Evolutionary conservation across 2,797 vertebrate species (phyloP), one percentile per base, ranked within the genome.

Genomic region (Trichosurus vulpecula): DNA sequence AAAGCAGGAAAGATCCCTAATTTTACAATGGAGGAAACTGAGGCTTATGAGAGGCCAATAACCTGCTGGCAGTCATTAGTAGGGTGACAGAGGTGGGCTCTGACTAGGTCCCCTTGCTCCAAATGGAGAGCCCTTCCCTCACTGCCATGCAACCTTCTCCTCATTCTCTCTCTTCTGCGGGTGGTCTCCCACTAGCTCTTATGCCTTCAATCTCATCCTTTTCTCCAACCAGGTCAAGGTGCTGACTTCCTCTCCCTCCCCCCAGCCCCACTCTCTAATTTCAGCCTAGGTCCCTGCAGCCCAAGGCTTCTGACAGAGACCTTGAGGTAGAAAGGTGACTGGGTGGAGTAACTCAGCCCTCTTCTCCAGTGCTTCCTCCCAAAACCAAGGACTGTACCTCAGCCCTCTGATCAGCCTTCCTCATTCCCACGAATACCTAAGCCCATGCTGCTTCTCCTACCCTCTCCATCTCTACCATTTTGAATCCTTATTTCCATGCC

Each of bases 201-300:
- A 3, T 87, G 22, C 19, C 8, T 87, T 87, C 22, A 47, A 11
- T 51, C 74, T 51, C 74, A 27, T 4, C 41, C 16, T 29, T 47
- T 30, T 27, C 47, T 81, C 30, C 47, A 52, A 16, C 25, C 2
- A 1, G 92, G 51, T 51, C 93, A 0, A 0, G 16, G 4, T 29
- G 11, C 6, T 0, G 41, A 22, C 5, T 4, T 87, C 8, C 12
- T 41, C 47, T 51, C 8, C 27, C 51, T 54, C 12, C 29, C 55
- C 12, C 6, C 35, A 91, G 5, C 22, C 10, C 54, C 4, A 91
- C 2, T 6, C 30, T 51, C 52, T 56, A 81, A 91, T 81, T 54
- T 58, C 66, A 91, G 31, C 9, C 66, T 11, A 91, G 91, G 55
- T 87, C 54, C 61, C 74, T 12, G 4, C 1, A 52, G 8, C 52